These are phyloP conservation scores for Hyperoplus immaculatus DNA, from an alignment of 2,797 vertebrate species.

Conservation along the genomic window DNA sequence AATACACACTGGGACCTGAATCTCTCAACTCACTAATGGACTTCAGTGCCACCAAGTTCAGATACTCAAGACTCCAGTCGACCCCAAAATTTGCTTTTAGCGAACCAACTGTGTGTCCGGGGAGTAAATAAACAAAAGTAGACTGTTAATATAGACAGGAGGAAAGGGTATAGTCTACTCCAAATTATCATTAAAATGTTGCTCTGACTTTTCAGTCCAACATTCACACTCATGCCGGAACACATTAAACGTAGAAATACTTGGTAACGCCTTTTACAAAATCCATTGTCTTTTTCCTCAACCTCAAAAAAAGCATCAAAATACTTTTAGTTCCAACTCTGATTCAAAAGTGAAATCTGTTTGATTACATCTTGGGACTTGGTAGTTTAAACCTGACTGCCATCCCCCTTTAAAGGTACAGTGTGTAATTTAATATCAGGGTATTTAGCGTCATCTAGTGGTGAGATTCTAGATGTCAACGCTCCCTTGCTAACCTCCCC, in stretches of 20 bases:
- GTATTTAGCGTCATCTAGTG: too few relatives aligned
- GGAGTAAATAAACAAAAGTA: neutral
- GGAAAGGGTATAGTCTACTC: neutral
- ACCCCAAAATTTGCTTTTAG: slow-evolving; percentile 49
- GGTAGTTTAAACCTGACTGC: neutral
- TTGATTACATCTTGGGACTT: too few relatives aligned
- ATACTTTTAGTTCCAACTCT: neutral
- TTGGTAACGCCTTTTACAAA: neutral
- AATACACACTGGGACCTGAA: slow-evolving; percentile 24
- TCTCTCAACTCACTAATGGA: slow-evolving; percentile 51
- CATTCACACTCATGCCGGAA: slow-evolving; percentile 26
- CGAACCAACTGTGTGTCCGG: neutral
- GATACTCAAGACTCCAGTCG: slow-evolving; percentile 1
- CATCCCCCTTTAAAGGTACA: too few relatives aligned
- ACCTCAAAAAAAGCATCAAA: slow-evolving; percentile 11
- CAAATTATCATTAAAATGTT: neutral
- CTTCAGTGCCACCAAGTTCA: slow-evolving; percentile 18
- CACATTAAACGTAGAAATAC: neutral
- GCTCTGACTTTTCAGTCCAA: neutral
- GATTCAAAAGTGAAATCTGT: neutral
- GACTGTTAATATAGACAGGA: neutral
- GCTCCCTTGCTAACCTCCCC: too few relatives aligned
- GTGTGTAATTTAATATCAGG: too few relatives aligned
- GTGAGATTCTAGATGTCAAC: too few relatives aligned
- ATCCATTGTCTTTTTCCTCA: neutral